A percentile compares a stretch with the other conserved stretches of the same genome.
phyloP scores from a whole-genome alignment of 2,113 vertebrate species.

The Datnioides undecimradiatus region DNA sequence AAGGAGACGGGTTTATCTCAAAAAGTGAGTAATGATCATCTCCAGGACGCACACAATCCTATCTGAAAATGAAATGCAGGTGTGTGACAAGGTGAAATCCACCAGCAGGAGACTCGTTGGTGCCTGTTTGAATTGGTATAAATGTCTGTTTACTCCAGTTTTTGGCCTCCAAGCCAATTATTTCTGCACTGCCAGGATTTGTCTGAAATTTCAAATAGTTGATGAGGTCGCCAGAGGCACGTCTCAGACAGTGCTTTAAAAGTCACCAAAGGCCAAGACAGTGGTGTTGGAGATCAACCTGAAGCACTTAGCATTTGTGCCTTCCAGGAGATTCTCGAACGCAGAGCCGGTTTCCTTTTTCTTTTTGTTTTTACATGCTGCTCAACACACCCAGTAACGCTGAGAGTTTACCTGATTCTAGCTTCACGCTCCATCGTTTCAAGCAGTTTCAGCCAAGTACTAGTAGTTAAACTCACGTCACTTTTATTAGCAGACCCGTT shows the following conservation, averaged over 20 bases:
- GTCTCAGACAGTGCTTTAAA: not conserved
- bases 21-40: slow-evolving; percentile 23
- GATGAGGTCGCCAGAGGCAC: slow-evolving; percentile 7
- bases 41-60: not conserved
- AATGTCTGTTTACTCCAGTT: not conserved
- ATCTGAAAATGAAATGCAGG: slow-evolving; percentile 33
- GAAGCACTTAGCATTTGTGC: not conserved
- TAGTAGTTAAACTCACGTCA: slow-evolving; percentile 19
- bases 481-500: not conserved
- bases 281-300: slow-evolving; percentile 14
- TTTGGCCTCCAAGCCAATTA: slow-evolving; percentile 9
- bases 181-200: slow-evolving; percentile 28
- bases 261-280: slow-evolving; percentile 4
- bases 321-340: not conserved
- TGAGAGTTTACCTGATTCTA: slow-evolving; percentile 19
- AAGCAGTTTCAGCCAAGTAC: not conserved
- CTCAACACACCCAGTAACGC: slow-evolving; percentile 5
- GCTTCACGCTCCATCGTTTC: not conserved
- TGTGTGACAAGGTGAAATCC: slow-evolving; percentile 33
- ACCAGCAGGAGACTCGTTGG: not conserved
- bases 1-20: slow-evolving; percentile 5
- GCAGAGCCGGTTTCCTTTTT: not conserved
- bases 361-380: slow-evolving; percentile 7
- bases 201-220: slow-evolving; percentile 10
- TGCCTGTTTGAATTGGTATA: not conserved